Evolutionary conservation across 1,140 invertebrate genomes (phyloP), one percentile per base, ranked within the genome.

Genomic region (Zaprionus inermis): DNA sequence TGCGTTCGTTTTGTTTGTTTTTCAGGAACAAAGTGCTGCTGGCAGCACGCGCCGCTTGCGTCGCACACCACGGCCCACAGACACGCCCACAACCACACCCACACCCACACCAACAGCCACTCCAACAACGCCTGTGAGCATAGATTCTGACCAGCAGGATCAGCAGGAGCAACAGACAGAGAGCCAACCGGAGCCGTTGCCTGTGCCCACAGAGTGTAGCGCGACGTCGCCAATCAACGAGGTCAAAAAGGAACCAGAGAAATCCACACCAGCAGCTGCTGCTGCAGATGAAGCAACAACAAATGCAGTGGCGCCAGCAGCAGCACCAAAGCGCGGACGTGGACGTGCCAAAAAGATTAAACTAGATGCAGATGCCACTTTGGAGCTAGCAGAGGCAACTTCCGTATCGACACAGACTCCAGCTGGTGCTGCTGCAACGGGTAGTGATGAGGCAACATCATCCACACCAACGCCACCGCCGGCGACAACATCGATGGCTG

Each of bases 341-440:
- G 91, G 91, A 24, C 88, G 91, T 60, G 81, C 76, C 71, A 91
- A 91, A 59, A 92, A 92, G 66, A 78, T 79, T 3, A 69, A 69
- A 34, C 60, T 68, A 1, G 81, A 81, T 14, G 55, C 54, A 18
- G 81, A 85, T 18, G 20, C 36, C 34, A 51, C 54, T 6, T 20
- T n/a, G 12, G 57, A 67, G 3, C 12, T 16, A 7, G 10, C 38
- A 16, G 38, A 44, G 38, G n/a, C 38, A 44, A 16, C 38, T 44
- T 44, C 38, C 9, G 38, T 44, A 2, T 44, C 38, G 14, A 44
- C 38, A 9, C 38, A 44, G 38, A 44, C 38, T 38, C 14, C 36
- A 38, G 12, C 36, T 5, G 6, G n/a, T n/a, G 36, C 36, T n/a
- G 1, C 36, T 16, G 30, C 30, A 32, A 9, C 30, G 30, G 30